Base-by-base conservation (phyloP, 92 coral and sea anemone genomes). In the Phenganax subtilis region DNA sequence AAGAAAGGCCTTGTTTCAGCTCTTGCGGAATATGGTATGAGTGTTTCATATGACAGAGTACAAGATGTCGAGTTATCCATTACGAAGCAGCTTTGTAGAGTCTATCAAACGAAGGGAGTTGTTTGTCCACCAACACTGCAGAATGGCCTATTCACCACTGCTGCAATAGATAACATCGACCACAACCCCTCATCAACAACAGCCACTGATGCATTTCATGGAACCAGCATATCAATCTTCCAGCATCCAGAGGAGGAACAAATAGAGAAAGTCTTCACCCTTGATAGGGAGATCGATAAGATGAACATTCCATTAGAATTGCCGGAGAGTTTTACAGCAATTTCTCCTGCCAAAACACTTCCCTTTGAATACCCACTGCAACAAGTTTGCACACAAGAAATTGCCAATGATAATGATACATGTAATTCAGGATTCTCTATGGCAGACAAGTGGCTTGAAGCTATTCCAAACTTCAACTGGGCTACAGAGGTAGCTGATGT, bases 131-230 rank as follows among this genome's bases (percentile, higher is more conserved):
- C 84, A 10, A 51, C 56, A 15, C 54, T 80, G 10, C 51, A 47
- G 27, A 64, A 80, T 29, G 75, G 75, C 37, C 0, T 80, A 8
- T 80, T 80, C 57, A 57, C 84, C 11, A 64, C 75, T 10, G 84
- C 84, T 62, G 84, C 84, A 7, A 80, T 63, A 31, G 84, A 80
- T 25, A 80, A 80, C 72, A 80, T 80, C 20, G 84, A 80, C 57
- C 74, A 80, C 58, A 80, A 80, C 53, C 72, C 84, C 17, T 61
- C 84, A 60, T 80, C 84, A 37, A 30, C 84, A 29, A 80, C 84
- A 53, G 84, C 84, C 25, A 51, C 72, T 15, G 75, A 64, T 57
- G 75, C 84, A 2, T 80, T 80, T 29, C 75, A 80, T 63, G 84
- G 84, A 7, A 80, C 75, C 47, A 80, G 75, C 51, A 80, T 80